Evolutionary conservation across 2,797 vertebrate species (phyloP), one percentile per base, ranked within the genome.

Genomic region (Uromys caudimaculatus): DNA sequence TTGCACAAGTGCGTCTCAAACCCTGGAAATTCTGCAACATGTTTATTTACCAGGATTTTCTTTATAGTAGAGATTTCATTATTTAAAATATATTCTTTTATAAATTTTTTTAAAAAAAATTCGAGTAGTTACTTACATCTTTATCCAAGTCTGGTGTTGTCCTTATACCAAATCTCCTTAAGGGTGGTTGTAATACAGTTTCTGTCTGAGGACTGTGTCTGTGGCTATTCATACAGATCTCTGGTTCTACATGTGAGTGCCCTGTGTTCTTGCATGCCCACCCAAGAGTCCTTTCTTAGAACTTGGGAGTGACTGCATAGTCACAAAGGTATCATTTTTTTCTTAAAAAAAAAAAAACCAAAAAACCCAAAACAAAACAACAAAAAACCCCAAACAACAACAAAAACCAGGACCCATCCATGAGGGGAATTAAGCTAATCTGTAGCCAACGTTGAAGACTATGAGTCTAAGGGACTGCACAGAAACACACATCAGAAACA

Each of bases 401-500:
- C 2, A 17, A 69, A n/a, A 69, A 69, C 67, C 67, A 69, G 35
- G 67, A 35, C 52, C 67, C 85, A 86, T 86, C 83, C 87, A 75
- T 67, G 77, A 69, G 71, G 91, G 62, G 54, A 86, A 95, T 81
- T 86, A 60, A 44, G 23, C 32, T 60, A 54, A 89, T 71, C 82
- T 91, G 62, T 3, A 32, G 54, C 79, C 64, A 56, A 41, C 79
- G 44, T 60, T 92, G 95, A 93, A 86, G 95, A 94, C 54, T 60
- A 14, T 47, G 91, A 87, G n/a, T 82, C 52, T 88, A 76, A 95
- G 58, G 24, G 69, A 75, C 64, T 58, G 79, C 81, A 35, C 52
- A 92, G 79, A 92, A 93, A 38, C 87, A 69, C 86, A 90, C 67
- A 54, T 90, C 79, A 95, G 77, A 91, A 90, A 79, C 38, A 50